Base-by-base conservation (phyloP, 2,113 vertebrate genomes). In the Monopterus albus region DNA sequence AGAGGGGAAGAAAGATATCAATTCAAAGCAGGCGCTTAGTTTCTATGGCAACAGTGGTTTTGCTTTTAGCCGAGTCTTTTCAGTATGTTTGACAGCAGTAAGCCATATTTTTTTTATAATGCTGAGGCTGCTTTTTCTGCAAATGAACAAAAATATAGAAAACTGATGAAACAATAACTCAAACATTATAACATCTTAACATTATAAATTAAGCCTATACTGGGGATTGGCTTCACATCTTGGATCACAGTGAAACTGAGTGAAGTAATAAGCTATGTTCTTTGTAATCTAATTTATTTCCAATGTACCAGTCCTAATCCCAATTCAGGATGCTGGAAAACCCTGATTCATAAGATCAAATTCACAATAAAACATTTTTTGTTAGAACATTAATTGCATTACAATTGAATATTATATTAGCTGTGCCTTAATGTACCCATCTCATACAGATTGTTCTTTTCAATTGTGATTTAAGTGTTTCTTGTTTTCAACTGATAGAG, bases 11-110 rank as follows among this genome's bases (percentile, higher is more conserved):
- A 73, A 59, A 49, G 39, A 71, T 71, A 82, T 84, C 35, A 29
- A 38, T 47, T 81, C 65, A 83, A 84, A 91, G 91, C 90, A 91
- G 78, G 78, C 80, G 80, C 63, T 65, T 61, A 28, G 79, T 83
- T 79, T 72, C 85, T 83, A 91, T 77, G 83, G 81, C 65, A 85
- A 85, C 73, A 17, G 62, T 26, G 62, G 73, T 78, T 74, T 82
- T 60, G 46, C 51, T 62, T 65, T 61, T 29, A 42, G 33, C 40
- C 39, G 50, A 72, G 50, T 75, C 53, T 38, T 73, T 56, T 64
- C 31, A 79, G 72, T 45, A 28, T 26, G 49, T 36, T 70, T 68
- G 64, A 70, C 52, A 75, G 72, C 63, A 70, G 67, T 75, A 62
- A 73, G 70, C 64, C 56, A 60, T 73, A 67, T 80, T 60, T 64